Evolutionary conservation across 2,113 vertebrate species (phyloP).

Genomic region (Proteles cristata): DNA sequence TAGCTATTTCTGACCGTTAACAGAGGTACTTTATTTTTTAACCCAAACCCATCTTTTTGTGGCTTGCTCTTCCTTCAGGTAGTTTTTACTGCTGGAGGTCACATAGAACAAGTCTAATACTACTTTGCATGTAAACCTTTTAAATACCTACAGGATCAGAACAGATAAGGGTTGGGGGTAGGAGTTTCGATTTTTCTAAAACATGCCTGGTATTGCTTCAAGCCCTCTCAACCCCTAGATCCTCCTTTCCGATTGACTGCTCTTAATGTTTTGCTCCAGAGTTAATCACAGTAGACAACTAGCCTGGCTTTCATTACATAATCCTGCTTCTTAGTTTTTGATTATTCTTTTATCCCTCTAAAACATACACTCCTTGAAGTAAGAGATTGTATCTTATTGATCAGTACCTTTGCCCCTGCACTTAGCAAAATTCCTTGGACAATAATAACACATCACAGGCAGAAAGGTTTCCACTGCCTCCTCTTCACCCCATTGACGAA

Average conservation of each 20-base stretch:
- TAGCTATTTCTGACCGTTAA: background rate
- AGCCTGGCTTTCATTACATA: background rate
- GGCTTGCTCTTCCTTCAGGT: background rate
- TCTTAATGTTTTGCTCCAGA: background rate
- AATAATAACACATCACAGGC: background rate
- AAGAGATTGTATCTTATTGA: background rate
- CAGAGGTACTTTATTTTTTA: background rate
- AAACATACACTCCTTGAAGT: background rate
- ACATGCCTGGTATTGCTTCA: background rate
- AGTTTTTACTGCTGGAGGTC: background rate
- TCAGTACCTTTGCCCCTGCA: background rate
- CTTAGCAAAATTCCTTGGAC: background rate
- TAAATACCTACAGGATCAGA: background rate
- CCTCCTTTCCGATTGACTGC: background rate
- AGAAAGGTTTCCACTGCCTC: background rate
- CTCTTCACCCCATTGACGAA: background rate
- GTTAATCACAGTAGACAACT: background rate
- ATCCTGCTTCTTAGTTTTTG: background rate
- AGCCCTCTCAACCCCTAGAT: background rate
- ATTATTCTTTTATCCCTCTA: background rate
- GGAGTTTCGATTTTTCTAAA: background rate
- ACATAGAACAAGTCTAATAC: background rate
- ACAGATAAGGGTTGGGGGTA: background rate
- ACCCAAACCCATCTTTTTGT: background rate
- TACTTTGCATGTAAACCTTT: background rate